phyloP scores from a whole-genome alignment of 2,797 vertebrate species.

The Hapalemur alaotrensis region DNA sequence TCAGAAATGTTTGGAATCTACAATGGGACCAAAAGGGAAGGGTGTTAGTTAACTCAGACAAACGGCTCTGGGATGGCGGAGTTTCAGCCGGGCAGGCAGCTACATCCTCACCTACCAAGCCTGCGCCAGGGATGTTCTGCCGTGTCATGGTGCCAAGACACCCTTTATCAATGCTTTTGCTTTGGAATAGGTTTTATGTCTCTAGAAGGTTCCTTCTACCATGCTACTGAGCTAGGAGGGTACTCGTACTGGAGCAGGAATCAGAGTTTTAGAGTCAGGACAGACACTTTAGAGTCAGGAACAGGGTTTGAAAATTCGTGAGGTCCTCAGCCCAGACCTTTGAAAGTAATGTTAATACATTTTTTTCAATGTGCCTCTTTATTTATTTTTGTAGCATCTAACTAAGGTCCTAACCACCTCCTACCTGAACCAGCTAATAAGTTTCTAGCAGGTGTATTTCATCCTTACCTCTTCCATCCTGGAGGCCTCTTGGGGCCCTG shows the following conservation, averaged over 20 bases:
- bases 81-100: not conserved
- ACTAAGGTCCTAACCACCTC: not conserved
- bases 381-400: not conserved
- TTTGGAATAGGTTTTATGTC: not conserved
- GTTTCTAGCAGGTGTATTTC: not conserved
- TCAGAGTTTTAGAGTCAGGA: not conserved
- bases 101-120: rapidly evolving
- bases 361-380: not conserved
- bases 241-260: not conserved
- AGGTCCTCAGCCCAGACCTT: not conserved
- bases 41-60: not conserved
- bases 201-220: not conserved
- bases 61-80: no score
- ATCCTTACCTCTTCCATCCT: not conserved
- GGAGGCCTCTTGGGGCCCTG: not conserved
- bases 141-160: rapidly evolving
- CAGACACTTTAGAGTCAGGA: not conserved
- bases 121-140: not conserved
- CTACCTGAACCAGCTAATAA: not conserved
- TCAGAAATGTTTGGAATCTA: not conserved
- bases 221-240: not conserved
- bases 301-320: not conserved
- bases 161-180: not conserved
- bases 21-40: not conserved
- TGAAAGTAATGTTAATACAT: not conserved